These are phyloP conservation scores for Otus sunia DNA, from an alignment of 2,113 vertebrate species.

Conservation along the genomic window DNA sequence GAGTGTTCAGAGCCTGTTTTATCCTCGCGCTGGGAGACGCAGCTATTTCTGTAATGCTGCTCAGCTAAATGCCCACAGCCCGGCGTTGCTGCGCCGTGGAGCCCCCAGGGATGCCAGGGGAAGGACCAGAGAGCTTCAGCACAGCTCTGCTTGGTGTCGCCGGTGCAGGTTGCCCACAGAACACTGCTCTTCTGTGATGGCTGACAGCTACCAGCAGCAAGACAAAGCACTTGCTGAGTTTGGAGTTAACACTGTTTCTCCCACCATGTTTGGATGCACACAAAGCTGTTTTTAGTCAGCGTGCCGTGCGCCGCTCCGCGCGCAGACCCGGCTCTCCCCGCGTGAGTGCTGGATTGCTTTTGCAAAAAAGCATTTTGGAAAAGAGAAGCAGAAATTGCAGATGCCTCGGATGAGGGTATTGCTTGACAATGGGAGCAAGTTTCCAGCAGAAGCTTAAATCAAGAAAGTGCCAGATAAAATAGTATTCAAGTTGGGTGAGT, in stretches of 20 bases:
- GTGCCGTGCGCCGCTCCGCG: background rate
- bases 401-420: background rate
- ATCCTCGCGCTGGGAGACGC: background rate
- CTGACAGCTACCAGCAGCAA: background rate
- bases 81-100: accelerated
- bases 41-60: background rate
- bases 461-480: background rate
- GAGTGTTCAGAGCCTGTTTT: background rate
- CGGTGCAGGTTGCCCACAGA: background rate
- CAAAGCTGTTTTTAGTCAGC: background rate
- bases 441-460: background rate
- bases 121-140: background rate
- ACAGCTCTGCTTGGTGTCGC: background rate
- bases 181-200: accelerated
- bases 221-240: background rate
- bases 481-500: background rate
- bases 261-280: background rate
- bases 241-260: background rate
- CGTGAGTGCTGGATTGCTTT: background rate
- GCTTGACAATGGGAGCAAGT: background rate
- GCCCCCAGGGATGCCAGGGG: background rate
- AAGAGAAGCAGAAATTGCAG: background rate
- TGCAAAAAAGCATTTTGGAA: background rate
- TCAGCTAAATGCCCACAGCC: background rate
- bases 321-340: background rate